Conservation (phyloP, 1,140 invertebrate genomes). For the Pseudomyrmex dendroicus region DNA sequence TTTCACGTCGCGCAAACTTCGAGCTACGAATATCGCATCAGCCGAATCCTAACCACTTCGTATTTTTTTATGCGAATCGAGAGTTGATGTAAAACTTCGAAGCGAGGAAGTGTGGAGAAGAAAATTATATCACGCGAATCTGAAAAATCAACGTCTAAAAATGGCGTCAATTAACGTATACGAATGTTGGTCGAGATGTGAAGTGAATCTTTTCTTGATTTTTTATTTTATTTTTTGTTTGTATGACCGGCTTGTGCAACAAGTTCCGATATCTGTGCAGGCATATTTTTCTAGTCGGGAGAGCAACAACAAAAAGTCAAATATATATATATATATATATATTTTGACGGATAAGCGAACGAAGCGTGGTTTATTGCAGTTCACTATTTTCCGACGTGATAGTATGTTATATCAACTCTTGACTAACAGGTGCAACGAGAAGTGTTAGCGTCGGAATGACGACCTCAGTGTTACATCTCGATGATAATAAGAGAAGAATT, state of each 20-base stretch:
- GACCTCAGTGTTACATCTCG: too few species aligned
- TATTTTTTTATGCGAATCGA: too few species aligned
- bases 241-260: neutral
- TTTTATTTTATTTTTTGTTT: neutral
- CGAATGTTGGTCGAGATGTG: constrained; percentile 6
- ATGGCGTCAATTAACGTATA: constrained; percentile 16
- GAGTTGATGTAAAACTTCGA: neutral
- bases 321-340: neutral
- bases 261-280: neutral
- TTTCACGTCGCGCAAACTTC: constrained; percentile 2
- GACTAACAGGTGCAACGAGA: neutral
- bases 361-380: neutral
- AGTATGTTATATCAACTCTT: neutral
- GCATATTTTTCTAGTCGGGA: constrained; percentile 13
- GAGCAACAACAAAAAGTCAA: neutral
- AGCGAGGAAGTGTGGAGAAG: neutral
- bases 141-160: constrained; percentile 25
- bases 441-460: neutral
- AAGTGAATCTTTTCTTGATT: constrained; percentile 2
- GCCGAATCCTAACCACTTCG: too few species aligned
- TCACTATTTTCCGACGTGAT: too few species aligned
- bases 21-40: too few species aligned
- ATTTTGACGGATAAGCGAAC: neutral
- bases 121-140: neutral
- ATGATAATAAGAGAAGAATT: too few species aligned